Conservation (phyloP, 2,797 vertebrate genomes). For the Cyclopterus lumpus region DNA sequence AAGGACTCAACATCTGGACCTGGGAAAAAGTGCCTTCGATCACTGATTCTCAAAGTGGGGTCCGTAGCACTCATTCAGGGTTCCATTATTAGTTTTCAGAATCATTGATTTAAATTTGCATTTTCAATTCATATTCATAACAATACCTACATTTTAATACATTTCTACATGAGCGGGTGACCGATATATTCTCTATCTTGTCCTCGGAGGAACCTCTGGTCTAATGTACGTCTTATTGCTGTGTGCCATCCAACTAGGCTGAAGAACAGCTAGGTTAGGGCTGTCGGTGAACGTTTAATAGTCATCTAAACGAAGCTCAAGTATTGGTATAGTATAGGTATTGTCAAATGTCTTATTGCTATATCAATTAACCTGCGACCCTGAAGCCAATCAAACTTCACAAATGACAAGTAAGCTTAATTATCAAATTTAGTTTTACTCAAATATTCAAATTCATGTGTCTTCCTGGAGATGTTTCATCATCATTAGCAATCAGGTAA, state of each 20-base stretch:
- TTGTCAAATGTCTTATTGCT: too few relatives aligned
- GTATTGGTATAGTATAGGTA: too few relatives aligned
- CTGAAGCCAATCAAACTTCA: too few relatives aligned
- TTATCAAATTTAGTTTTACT: background rate
- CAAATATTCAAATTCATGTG: background rate
- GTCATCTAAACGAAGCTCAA: too few relatives aligned
- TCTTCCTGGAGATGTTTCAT: background rate
- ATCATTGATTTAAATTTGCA: background rate
- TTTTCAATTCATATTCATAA: background rate
- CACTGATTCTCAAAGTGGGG: background rate
- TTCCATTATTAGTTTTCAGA: too few relatives aligned
- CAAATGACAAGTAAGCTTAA: too few relatives aligned
- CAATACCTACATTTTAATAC: too few relatives aligned
- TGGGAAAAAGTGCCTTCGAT: constrained; percentile 48
- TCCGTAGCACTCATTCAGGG: background rate
- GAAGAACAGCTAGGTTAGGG: too few relatives aligned
- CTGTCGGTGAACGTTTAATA: too few relatives aligned
- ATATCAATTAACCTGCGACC: too few relatives aligned
- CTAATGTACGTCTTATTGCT: too few relatives aligned
- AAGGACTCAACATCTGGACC: constrained; percentile 84
- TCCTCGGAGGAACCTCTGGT: background rate
- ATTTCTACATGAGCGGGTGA: background rate
- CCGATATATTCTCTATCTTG: background rate
- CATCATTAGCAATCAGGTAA: background rate
- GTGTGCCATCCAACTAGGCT: too few relatives aligned